Evolutionary conservation across 2,797 vertebrate species (phyloP), one percentile per base, ranked within the genome.

Genomic region (Fistularia commersonii): DNA sequence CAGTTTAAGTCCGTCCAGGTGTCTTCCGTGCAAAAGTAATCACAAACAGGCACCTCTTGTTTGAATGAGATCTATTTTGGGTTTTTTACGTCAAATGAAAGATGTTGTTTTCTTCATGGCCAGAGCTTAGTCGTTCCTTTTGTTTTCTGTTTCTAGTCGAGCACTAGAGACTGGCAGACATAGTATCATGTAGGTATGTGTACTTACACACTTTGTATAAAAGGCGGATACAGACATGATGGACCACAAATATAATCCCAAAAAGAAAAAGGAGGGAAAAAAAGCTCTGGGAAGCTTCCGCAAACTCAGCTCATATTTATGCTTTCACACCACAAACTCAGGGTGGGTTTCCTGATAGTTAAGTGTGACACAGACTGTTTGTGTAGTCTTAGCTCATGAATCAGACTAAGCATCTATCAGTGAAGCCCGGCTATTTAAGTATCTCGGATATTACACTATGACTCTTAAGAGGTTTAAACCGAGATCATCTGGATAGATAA

Each of bases 401-500:
- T 48, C 39, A 12, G 52, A 70, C 54, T 59, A 52, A 49, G 60
- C 49, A 66, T 66, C 72, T 62, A 64, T 44, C 56, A 48, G 62
- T 71, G 23, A 23, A 4, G 4, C 23, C 23, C 23, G 4, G 23
- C 23, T 23, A 23, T 23, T 23, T 23, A 23, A 23, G 23, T 23
- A 23, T 23, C 23, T 23, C 4, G 4, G 23, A 23, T 44, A 62
- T 54, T 42, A 14, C n/a, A 34, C 41, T 23, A 23, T 23, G 39
- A 39, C 36, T 45, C 48, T 53, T 61, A 70, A 77, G 56, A 50
- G 62, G 76, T 79, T 64, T 63, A 56, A 33, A 56, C 61, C 58
- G 57, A 70, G 61, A 50, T 72, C 52, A 51, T 61, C 43, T 43
- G 36, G 51, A 48, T 42, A 58, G 42, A 32, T 45, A 35, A 31